These are phyloP conservation scores for Stigmatopora nigra DNA, from an alignment of 2,113 vertebrate genomes.

Conservation along the genomic window DNA sequence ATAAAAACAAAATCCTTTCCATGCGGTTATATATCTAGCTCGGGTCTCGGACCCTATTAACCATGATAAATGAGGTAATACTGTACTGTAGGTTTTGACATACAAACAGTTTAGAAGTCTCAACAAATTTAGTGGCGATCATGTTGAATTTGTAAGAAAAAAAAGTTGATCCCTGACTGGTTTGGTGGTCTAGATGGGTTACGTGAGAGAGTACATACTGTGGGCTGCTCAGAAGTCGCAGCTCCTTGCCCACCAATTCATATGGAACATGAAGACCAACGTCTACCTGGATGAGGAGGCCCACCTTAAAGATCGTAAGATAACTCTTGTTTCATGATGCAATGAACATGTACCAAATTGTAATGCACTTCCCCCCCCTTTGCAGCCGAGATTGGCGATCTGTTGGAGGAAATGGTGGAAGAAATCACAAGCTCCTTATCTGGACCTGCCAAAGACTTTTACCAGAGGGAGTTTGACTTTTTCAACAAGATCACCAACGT, in stretches of 20 bases:
- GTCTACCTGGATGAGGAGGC: slow-evolving; percentile 88
- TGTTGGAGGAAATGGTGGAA: slow-evolving; percentile 87
- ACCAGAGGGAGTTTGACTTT: slow-evolving; percentile 96
- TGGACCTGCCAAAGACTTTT: slow-evolving; percentile 92
- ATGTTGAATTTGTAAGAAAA: too few species aligned
- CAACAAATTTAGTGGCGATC: too few species aligned
- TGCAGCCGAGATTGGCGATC: slow-evolving; percentile 89
- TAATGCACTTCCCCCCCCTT: not conserved
- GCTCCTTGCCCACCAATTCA: slow-evolving; percentile 93
- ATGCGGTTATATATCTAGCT: too few species aligned
- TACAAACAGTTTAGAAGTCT: too few species aligned
- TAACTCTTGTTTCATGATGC: not conserved
- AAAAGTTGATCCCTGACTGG: not conserved
- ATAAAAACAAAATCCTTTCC: too few species aligned
- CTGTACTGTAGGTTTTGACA: too few species aligned
- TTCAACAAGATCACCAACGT: slow-evolving; percentile 97
- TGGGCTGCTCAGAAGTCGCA: slow-evolving; percentile 94
- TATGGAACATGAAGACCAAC: slow-evolving; percentile 99
- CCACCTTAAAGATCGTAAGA: slow-evolving; percentile 89
- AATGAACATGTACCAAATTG: not conserved
- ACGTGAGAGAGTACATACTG: slow-evolving; percentile 91
- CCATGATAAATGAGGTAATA: too few species aligned
- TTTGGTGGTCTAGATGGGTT: slow-evolving; percentile 80
- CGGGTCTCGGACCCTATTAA: too few species aligned
- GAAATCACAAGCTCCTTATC: slow-evolving; percentile 90